These are phyloP conservation scores for Phyto melanocephala DNA, from an alignment of 2,888 invertebrate species.

Conservation along the genomic window DNA sequence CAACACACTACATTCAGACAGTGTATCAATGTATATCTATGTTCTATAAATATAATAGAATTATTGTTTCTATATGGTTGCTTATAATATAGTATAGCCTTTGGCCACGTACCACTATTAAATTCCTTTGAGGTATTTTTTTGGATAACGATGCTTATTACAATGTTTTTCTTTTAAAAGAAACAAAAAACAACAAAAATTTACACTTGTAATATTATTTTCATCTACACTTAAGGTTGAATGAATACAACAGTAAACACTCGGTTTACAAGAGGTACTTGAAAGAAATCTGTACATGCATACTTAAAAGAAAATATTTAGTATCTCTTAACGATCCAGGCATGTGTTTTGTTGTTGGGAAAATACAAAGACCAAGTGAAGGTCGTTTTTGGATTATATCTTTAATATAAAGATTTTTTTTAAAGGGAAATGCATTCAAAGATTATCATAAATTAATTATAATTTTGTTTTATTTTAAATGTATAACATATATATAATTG, in stretches of 20 bases:
- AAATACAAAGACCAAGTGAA: neutral
- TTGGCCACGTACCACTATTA: slow-evolving; percentile 25
- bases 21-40: too few relatives aligned
- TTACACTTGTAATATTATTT: slow-evolving; percentile 12
- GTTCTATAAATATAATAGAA: too few relatives aligned
- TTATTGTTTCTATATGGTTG: neutral
- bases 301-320: too few relatives aligned
- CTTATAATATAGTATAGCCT: slow-evolving; percentile 7
- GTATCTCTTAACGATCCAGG: neutral
- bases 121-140: slow-evolving; percentile 30
- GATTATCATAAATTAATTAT: too few relatives aligned
- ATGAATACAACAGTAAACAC: slow-evolving; percentile 42
- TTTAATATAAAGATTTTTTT: too few relatives aligned
- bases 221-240: slow-evolving; percentile 35
- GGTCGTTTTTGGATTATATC: neutral
- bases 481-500: too few relatives aligned
- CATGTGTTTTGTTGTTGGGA: neutral
- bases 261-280: slow-evolving; percentile 14
- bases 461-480: too few relatives aligned
- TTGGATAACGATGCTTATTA: neutral
- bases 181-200: neutral
- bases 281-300: too few relatives aligned
- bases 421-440: too few relatives aligned
- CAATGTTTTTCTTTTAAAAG: neutral
- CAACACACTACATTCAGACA: too few relatives aligned